phyloP scores from a whole-genome alignment of 2,797 vertebrate species.

The Anguilla megastoma region DNA sequence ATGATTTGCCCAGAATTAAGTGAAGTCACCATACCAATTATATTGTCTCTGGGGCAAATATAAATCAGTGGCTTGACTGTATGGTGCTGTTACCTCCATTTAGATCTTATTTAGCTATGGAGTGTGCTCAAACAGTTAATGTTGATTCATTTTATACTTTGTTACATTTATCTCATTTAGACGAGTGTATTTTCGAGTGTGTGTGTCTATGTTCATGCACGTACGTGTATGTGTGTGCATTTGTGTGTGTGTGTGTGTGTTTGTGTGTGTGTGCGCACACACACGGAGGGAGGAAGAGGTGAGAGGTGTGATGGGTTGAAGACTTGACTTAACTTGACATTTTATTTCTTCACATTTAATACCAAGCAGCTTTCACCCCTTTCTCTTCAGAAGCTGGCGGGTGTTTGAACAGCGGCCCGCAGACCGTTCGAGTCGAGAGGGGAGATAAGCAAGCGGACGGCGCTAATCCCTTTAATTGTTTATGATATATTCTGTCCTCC shows the following conservation, averaged over 20 bases:
- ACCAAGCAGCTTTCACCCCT: not conserved
- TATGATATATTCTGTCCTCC: conserved; percentile 23
- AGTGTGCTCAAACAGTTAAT: too few species aligned
- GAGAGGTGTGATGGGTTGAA: too few species aligned
- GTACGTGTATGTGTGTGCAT: too few species aligned
- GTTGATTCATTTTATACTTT: too few species aligned
- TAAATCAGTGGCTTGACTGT: not conserved
- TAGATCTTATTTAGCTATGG: too few species aligned
- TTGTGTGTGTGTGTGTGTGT: not conserved
- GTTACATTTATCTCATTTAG: too few species aligned
- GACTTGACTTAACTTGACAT: not conserved
- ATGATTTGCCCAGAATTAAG: not conserved
- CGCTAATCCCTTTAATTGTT: conserved; percentile 31
- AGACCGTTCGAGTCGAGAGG: not conserved
- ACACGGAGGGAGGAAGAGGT: not conserved
- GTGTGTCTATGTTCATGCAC: too few species aligned
- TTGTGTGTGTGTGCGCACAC: not conserved
- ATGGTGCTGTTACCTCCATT: not conserved
- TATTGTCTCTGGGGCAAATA: not conserved
- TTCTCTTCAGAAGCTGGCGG: not conserved
- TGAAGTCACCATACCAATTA: not conserved
- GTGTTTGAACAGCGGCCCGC: conserved; percentile 15
- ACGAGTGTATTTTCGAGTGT: too few species aligned
- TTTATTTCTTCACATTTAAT: not conserved
- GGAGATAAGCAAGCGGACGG: conserved; percentile 2